These are phyloP conservation scores for Baronia brevicornis DNA, from an alignment of 2,888 invertebrate genomes.

Conservation along the genomic window DNA sequence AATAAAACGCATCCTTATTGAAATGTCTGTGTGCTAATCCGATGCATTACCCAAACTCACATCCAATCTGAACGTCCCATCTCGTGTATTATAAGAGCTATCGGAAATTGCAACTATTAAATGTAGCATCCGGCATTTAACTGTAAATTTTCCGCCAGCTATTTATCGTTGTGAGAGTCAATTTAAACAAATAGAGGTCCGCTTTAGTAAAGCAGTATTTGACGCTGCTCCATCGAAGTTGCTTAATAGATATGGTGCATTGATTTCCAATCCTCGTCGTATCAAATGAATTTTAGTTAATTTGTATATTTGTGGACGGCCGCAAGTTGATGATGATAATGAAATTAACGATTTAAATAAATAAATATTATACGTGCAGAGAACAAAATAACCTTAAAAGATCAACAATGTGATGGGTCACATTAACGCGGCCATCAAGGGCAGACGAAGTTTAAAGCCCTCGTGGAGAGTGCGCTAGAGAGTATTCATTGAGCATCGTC, in stretches of 20 bases:
- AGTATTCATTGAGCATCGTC: slow-evolving; percentile 40
- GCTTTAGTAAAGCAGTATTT: slow-evolving; percentile 7
- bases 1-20: slow-evolving; percentile 14
- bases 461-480: slow-evolving; percentile 23
- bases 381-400: slow-evolving; percentile 23
- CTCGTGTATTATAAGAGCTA: slow-evolving; percentile 49
- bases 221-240: slow-evolving; percentile 3
- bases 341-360: no score
- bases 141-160: slow-evolving; percentile 71
- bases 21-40: slow-evolving; percentile 23
- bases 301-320: no score
- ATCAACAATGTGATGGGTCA: slow-evolving; percentile 28
- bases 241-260: no score
- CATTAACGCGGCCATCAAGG: slow-evolving; percentile 34
- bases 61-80: slow-evolving; percentile 44
- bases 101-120: slow-evolving; percentile 69
- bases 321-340: no score
- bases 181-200: slow-evolving; percentile 20
- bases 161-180: slow-evolving; percentile 50
- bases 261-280: no score
- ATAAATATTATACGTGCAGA: no score
- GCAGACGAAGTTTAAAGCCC: slow-evolving; percentile 36
- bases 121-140: slow-evolving; percentile 67
- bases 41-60: slow-evolving; percentile 37
- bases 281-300: no score